phyloP scores from a whole-genome alignment of 2,888 invertebrate species.

The Alviniconcha strummeri region DNA sequence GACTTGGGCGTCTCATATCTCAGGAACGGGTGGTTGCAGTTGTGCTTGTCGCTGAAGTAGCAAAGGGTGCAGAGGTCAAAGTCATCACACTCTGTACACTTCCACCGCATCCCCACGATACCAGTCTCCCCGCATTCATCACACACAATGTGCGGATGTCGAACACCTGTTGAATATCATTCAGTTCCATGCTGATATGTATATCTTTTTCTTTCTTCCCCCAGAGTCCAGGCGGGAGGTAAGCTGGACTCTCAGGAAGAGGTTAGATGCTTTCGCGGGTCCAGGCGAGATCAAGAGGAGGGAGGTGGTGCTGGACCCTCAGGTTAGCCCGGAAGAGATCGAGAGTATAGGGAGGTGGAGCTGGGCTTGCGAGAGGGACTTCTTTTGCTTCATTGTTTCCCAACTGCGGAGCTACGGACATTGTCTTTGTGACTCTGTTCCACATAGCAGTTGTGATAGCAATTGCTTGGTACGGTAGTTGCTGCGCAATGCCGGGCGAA shows the following conservation, averaged over 20 bases:
- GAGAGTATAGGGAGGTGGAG: no score
- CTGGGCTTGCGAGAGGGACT: no score
- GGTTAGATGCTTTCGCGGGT: no score
- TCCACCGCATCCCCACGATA: conserved; percentile 39
- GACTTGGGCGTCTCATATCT: conserved; percentile 17
- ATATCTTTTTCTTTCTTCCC: no score
- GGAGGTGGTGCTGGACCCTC: background rate
- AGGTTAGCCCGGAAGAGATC: background rate
- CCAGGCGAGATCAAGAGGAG: no score
- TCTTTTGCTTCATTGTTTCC: no score
- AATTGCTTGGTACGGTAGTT: no score
- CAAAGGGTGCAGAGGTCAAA: conserved; percentile 37
- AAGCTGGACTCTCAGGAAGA: background rate
- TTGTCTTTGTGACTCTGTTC: no score
- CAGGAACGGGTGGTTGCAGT: conserved; percentile 29
- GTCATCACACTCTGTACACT: conserved; percentile 33
- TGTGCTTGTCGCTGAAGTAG: conserved; percentile 37
- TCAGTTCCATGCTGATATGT: no score
- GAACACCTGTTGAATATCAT: conserved; percentile 26
- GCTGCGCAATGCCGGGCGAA: no score
- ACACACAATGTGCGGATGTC: conserved; percentile 27
- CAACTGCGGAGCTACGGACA: no score
- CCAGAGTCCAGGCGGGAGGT: background rate
- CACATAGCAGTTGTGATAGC: no score
- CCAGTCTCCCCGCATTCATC: conserved; percentile 29